Evolutionary conservation across 2,888 invertebrate genomes (phyloP).

Genomic region (Malachius bipustulatus): DNA sequence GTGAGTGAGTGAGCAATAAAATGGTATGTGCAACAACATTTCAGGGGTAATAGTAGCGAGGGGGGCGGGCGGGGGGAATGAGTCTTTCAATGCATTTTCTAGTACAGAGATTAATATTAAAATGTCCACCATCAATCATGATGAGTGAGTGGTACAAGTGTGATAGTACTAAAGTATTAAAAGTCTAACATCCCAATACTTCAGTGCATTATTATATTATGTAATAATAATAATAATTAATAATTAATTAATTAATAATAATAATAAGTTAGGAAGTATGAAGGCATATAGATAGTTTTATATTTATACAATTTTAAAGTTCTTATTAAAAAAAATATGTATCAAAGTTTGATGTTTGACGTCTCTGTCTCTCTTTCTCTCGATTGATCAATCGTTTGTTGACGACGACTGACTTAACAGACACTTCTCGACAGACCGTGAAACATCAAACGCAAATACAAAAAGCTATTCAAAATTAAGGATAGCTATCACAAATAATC

Average conservation of each 20-base stretch:
- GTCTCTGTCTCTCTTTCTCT: slow-evolving; percentile 4
- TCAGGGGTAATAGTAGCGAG: too few relatives aligned
- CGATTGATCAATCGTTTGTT: slow-evolving; percentile 1
- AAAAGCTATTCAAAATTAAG: slow-evolving; percentile 33
- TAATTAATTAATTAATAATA: slow-evolving; percentile 31
- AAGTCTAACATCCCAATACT: slow-evolving; percentile 40
- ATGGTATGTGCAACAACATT: too few relatives aligned
- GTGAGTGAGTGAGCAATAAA: too few relatives aligned
- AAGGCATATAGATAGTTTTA: slow-evolving; percentile 40
- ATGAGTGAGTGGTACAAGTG: slow-evolving; percentile 31
- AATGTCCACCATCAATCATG: slow-evolving; percentile 35
- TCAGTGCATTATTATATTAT: slow-evolving; percentile 39
- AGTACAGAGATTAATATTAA: slow-evolving; percentile 36
- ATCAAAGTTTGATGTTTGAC: slow-evolving; percentile 19
- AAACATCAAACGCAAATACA: slow-evolving; percentile 28
- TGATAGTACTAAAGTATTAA: slow-evolving; percentile 40
- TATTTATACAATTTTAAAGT: slow-evolving; percentile 34
- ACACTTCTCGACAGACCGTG: slow-evolving; percentile 9
- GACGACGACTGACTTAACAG: too few relatives aligned
- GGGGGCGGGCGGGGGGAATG: background rate
- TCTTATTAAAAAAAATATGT: slow-evolving; percentile 27
- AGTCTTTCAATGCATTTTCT: slow-evolving; percentile 20
- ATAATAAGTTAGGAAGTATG: slow-evolving; percentile 39
- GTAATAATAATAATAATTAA: slow-evolving; percentile 34
- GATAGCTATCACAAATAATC: slow-evolving; percentile 36